Conservation (phyloP, 2,797 vertebrate genomes). For the Leptodactylus fallax region DNA sequence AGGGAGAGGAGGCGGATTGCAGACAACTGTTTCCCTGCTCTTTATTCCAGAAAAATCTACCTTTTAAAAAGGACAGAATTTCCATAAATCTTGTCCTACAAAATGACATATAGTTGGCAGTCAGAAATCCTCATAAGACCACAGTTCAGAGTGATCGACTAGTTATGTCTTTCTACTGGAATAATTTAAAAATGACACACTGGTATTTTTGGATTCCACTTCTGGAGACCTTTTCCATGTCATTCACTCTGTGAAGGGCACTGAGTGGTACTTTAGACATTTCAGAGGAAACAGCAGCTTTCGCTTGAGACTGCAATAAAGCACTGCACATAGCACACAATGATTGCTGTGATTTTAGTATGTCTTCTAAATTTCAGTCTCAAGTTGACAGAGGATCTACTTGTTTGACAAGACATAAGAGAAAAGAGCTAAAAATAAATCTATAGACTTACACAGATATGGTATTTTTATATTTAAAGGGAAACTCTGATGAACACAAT, state of each 20-base stretch:
- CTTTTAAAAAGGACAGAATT: slow-evolving; percentile 8
- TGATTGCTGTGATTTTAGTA: slow-evolving; percentile 22
- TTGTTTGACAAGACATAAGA: background rate
- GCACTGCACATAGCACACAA: background rate
- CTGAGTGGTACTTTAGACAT: slow-evolving; percentile 17
- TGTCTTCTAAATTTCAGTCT: background rate
- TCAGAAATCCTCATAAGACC: background rate
- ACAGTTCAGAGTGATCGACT: background rate
- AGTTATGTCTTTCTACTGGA: slow-evolving; percentile 16
- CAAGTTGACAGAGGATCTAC: background rate
- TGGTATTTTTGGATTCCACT: background rate
- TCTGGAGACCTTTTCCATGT: background rate
- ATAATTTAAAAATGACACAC: slow-evolving; percentile 48
- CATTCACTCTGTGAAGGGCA: slow-evolving; percentile 5
- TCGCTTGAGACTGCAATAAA: background rate
- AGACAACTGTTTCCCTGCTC: slow-evolving; percentile 47
- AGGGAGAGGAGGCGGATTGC: background rate
- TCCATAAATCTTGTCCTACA: slow-evolving; percentile 20
- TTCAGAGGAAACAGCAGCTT: slow-evolving; percentile 22
- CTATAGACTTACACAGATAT: background rate
- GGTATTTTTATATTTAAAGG: background rate
- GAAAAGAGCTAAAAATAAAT: background rate
- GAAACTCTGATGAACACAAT: background rate
- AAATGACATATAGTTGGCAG: slow-evolving; percentile 35
- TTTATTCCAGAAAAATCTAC: slow-evolving; percentile 9